Evolutionary conservation across 2,113 vertebrate species (phyloP), one percentile per base, ranked within the genome.

Genomic region (Melanocharis versteri): DNA sequence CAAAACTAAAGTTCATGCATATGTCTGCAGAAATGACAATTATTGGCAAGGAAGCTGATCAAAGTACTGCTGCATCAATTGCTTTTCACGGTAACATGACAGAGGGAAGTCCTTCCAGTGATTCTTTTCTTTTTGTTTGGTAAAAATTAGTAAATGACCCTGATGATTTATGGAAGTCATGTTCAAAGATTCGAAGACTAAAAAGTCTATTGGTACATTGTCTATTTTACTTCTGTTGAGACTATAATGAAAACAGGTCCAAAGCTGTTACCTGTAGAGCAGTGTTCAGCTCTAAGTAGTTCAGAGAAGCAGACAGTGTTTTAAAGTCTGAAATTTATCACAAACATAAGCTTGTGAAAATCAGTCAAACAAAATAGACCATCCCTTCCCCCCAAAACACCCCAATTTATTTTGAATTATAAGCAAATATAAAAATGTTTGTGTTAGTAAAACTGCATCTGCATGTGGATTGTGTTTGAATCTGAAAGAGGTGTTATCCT

Each of bases 321-420:
- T 80, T 65, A 68, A 73, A 75, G 75, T 37, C 31, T 57, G n/a
- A 44, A 80, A n/a, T 10, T 35, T 45, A 35, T 0, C 0, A 3
- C 69, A 21, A 31, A 45, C 15, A 18, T 61, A n/a, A 23, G 51
- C 30, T 78, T 33, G 5, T 68, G 23, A n/a, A 83, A 85, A 54
- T 48, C 13, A 47, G 24, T 23, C 12, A 64, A 48, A 44, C 10
- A 44, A 62, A 56, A 33, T 6, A 24, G 30, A 35, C 23, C 9
- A 39, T 7, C 3, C 13, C 6, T 10, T 23, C 5, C 11, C 9
- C 4, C 1, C 1, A 18, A 42, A 37, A 0, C 23, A 42, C 8
- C 4, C 3, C 2, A 20, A 7, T 50, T 22, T 57, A 3, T 23
- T 21, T 44, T 47, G 48, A 40, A 51, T 71, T 75, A 17, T 51